A percentile compares a stretch with the other conserved stretches of the same genome.
Conservation (phyloP, 2,797 vertebrate genomes). For the Chromis chromis region DNA sequence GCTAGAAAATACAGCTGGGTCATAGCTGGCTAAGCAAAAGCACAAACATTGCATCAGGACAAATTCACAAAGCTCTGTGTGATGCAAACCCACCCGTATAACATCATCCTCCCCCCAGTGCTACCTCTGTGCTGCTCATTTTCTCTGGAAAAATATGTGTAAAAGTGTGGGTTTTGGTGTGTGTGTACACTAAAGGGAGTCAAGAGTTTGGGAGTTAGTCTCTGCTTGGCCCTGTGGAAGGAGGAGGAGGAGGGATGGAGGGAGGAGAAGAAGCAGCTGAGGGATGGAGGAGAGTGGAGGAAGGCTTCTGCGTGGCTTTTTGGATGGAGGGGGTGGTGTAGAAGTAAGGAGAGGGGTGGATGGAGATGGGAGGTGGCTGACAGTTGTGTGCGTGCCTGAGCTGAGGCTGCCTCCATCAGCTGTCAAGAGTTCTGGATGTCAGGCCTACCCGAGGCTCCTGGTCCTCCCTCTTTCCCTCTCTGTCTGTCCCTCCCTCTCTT, state of each 20-base stretch:
- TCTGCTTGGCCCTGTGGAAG: conserved; percentile 3
- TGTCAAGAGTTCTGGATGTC: conserved; percentile 82
- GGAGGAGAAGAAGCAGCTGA: conserved; percentile 38
- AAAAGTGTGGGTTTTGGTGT: conserved; percentile 7
- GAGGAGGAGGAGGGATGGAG: conserved; percentile 14
- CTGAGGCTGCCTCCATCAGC: conserved; percentile 84
- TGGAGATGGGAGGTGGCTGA: conserved; percentile 62
- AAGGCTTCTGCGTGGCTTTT: conserved; percentile 43
- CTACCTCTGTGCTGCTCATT: conserved; percentile 1
- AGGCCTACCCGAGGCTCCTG: conserved; percentile 67
- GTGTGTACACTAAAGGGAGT: neutral
- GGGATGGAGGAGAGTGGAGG: conserved; percentile 13
- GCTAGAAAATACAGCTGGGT: conserved; percentile 21
- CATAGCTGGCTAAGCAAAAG: conserved; percentile 23
- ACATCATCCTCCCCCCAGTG: neutral
- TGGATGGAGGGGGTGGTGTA: conserved; percentile 10
- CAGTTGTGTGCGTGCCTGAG: conserved; percentile 79
- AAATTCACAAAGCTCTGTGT: conserved; percentile 24
- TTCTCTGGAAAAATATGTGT: conserved; percentile 9
- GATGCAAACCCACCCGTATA: conserved; percentile 18
- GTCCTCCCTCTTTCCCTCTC: conserved; percentile 44
- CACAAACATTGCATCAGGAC: conserved; percentile 35
- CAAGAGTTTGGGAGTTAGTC: conserved; percentile 30
- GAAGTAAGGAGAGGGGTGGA: conserved; percentile 36
- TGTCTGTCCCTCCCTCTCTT: conserved; percentile 64